These are phyloP conservation scores for Pseudobourletiella spinata DNA, from an alignment of 1,140 invertebrate genomes.

Conservation along the genomic window DNA sequence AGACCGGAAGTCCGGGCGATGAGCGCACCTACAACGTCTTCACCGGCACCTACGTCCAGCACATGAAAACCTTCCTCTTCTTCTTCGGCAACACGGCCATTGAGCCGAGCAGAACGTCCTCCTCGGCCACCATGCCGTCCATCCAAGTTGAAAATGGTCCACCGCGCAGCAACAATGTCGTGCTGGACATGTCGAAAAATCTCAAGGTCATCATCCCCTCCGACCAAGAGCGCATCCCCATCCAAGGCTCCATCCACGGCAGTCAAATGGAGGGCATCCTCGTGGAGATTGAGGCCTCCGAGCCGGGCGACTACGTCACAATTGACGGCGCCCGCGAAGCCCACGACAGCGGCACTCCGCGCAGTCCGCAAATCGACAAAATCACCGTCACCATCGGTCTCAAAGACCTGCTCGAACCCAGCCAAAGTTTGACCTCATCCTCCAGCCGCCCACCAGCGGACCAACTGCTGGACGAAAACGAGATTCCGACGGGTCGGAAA, in stretches of 20 bases:
- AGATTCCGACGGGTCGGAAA: slow-evolving; percentile 31
- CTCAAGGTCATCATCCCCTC: slow-evolving; percentile 36
- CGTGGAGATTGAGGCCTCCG: slow-evolving; percentile 38
- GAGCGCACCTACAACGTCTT: slow-evolving; percentile 39
- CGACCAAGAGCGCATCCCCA: slow-evolving; percentile 19
- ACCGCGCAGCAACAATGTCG: slow-evolving; percentile 27
- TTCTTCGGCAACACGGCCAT: slow-evolving; percentile 39
- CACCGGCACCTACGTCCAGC: slow-evolving; percentile 39
- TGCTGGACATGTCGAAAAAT: slow-evolving; percentile 38
- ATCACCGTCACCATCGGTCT: slow-evolving; percentile 35
- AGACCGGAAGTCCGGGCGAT: slow-evolving; percentile 23
- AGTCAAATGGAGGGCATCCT: slow-evolving; percentile 37
- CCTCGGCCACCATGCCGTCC: slow-evolving; percentile 11
- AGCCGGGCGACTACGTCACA: slow-evolving; percentile 33
- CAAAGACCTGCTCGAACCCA: neutral
- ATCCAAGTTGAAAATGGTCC: slow-evolving; percentile 34
- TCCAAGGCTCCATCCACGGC: slow-evolving; percentile 35
- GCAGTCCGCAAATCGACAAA: slow-evolving; percentile 33
- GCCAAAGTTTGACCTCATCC: neutral
- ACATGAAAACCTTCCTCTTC: slow-evolving; percentile 39
- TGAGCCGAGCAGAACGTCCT: slow-evolving; percentile 9
- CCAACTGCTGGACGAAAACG: slow-evolving; percentile 30
- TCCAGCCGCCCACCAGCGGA: slow-evolving; percentile 12
- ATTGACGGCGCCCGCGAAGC: slow-evolving; percentile 26
- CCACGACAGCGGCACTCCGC: slow-evolving; percentile 19